phyloP scores from a whole-genome alignment of 2,113 vertebrate genomes.

The Hymenochirus boettgeri region DNA sequence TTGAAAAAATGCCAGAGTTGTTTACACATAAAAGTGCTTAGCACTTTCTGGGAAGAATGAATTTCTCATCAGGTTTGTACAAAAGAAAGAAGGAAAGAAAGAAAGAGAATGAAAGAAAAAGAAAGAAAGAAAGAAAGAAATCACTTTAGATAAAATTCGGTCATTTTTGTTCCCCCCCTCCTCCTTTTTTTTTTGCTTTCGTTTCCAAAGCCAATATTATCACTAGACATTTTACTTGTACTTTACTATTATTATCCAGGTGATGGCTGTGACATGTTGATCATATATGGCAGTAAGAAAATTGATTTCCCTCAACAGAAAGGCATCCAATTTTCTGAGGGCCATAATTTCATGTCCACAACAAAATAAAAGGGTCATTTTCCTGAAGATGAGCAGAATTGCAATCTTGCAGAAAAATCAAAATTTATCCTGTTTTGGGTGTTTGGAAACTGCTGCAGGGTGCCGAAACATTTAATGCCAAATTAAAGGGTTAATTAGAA shows the following conservation, averaged over 20 bases:
- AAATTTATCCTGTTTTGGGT: slow-evolving; percentile 84
- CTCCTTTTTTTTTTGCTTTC: slow-evolving; percentile 48
- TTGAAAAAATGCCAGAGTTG: slow-evolving; percentile 62
- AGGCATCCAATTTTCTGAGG: slow-evolving; percentile 94
- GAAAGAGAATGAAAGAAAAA: slow-evolving; percentile 46
- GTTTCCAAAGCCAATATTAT: slow-evolving; percentile 63
- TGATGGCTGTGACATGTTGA: slow-evolving; percentile 85
- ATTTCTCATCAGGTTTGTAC: slow-evolving; percentile 58
- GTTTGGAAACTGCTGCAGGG: slow-evolving; percentile 66
- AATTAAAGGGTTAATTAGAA: background rate
- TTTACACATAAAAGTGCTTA: slow-evolving; percentile 57
- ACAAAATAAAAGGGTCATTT: slow-evolving; percentile 99
- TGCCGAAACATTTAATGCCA: slow-evolving; percentile 63
- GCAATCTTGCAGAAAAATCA: slow-evolving; percentile 89
- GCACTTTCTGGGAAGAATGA: slow-evolving; percentile 60
- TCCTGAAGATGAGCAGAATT: slow-evolving; percentile 82
- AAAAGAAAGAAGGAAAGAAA: no score
- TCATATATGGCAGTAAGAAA: slow-evolving; percentile 89
- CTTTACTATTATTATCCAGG: slow-evolving; percentile 79
- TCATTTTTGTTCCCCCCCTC: slow-evolving; percentile 46
- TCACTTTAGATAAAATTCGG: slow-evolving; percentile 41
- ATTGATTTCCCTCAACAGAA: slow-evolving; percentile 95
- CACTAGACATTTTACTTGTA: slow-evolving; percentile 69
- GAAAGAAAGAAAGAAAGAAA: slow-evolving; percentile 25
- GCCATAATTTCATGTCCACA: slow-evolving; percentile 98